Evolutionary conservation across 2,888 invertebrate genomes (phyloP).

Genomic region (Saturnia japonica): DNA sequence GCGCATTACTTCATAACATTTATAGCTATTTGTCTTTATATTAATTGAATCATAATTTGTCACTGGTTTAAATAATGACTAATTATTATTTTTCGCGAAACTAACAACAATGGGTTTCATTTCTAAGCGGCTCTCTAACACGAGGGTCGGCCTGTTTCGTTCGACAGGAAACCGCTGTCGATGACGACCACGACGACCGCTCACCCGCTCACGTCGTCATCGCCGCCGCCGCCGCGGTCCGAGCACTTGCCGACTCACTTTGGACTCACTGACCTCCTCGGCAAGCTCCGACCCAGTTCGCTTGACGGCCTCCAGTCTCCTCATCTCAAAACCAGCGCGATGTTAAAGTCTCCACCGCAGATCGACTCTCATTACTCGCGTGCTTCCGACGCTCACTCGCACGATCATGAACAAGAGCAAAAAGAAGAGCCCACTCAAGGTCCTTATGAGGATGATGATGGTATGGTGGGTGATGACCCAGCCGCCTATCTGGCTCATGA

Average conservation of each 20-base stretch:
- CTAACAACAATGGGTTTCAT: slow-evolving; percentile 1
- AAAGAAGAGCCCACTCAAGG: slow-evolving; percentile 82
- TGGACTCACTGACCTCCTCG: slow-evolving; percentile 81
- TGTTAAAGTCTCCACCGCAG: slow-evolving; percentile 80
- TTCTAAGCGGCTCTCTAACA: slow-evolving; percentile 57
- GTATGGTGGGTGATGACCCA: slow-evolving; percentile 82
- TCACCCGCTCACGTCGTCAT: slow-evolving; percentile 79
- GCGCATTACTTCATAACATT: not conserved
- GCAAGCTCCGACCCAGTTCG: slow-evolving; percentile 77
- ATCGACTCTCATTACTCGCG: slow-evolving; percentile 83
- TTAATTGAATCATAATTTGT: not conserved
- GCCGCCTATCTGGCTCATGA: slow-evolving; percentile 72
- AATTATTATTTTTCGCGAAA: not conserved
- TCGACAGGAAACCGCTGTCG: slow-evolving; percentile 78
- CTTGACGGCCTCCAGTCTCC: slow-evolving; percentile 77
- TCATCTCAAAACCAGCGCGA: slow-evolving; percentile 71
- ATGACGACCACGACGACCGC: slow-evolving; percentile 82
- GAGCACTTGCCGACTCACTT: slow-evolving; percentile 79
- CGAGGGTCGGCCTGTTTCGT: slow-evolving; percentile 62
- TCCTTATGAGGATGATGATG: slow-evolving; percentile 82
- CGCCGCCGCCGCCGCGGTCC: slow-evolving; percentile 79
- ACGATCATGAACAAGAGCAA: slow-evolving; percentile 68
- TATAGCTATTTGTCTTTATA: not conserved
- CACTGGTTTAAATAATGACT: not conserved
- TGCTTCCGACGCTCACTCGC: slow-evolving; percentile 71